A percentile compares a stretch with the other conserved stretches of the same genome.
Conservation (phyloP, 2,888 invertebrate genomes). For the Dryobota labecula region DNA sequence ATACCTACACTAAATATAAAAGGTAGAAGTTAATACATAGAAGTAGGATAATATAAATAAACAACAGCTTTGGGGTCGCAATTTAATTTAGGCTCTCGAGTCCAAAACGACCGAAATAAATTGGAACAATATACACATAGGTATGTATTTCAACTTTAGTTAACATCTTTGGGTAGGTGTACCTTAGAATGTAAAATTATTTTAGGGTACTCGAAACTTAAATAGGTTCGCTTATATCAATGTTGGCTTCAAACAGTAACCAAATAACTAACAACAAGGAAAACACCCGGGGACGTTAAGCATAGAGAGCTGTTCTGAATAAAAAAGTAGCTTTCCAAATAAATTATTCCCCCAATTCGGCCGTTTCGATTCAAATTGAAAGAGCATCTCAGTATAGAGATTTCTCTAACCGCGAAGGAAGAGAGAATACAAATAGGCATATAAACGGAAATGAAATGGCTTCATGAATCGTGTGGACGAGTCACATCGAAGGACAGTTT, state of each 20-base stretch:
- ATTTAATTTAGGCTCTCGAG: slow-evolving; percentile 67
- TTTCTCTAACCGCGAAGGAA: slow-evolving; percentile 86
- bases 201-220: slow-evolving; percentile 34
- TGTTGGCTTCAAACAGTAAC: slow-evolving; percentile 52
- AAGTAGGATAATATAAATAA: slow-evolving; percentile 67
- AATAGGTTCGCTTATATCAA: slow-evolving; percentile 31
- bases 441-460: slow-evolving; percentile 87
- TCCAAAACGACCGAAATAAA: slow-evolving; percentile 68
- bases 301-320: slow-evolving; percentile 79
- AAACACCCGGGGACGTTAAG: slow-evolving; percentile 77
- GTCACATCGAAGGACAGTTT: slow-evolving; percentile 77
- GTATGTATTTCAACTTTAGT: slow-evolving; percentile 61
- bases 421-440: slow-evolving; percentile 87
- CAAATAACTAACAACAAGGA: slow-evolving; percentile 73
- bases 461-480: slow-evolving; percentile 84
- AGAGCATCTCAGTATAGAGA: slow-evolving; percentile 87
- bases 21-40: slow-evolving; percentile 62
- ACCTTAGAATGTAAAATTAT: slow-evolving; percentile 54
- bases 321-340: slow-evolving; percentile 85
- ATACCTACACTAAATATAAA: slow-evolving; percentile 59
- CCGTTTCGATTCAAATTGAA: slow-evolving; percentile 89
- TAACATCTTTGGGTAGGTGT: slow-evolving; percentile 59
- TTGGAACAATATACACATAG: slow-evolving; percentile 63
- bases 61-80: slow-evolving; percentile 67
- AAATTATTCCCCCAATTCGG: slow-evolving; percentile 87